Evolutionary conservation across 2,888 invertebrate genomes (phyloP), one percentile per base, ranked within the genome.

Genomic region (Gastrophysa polygoni): DNA sequence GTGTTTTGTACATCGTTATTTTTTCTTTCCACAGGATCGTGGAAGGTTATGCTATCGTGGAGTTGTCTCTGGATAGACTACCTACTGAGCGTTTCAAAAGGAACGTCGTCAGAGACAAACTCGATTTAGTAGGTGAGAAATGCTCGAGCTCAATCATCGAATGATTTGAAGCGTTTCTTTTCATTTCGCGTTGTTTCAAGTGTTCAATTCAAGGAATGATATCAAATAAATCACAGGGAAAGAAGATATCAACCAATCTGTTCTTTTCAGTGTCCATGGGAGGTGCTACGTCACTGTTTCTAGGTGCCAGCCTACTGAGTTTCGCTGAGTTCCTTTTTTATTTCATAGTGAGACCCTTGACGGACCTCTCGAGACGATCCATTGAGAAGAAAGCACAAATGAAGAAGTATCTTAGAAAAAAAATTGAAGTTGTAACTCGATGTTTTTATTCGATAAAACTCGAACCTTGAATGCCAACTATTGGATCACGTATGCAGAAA

Each of bases 1-100:
- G n/a, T n/a, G n/a, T n/a, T n/a, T n/a, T n/a, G n/a, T n/a, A n/a
- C n/a, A n/a, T n/a, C n/a, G n/a, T n/a, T 21, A n/a, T 11, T 46
- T 24, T 5, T 24, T 24, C 4, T 73, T 63, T 60, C 18, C 1
- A 14, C 14, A 81, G 82, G 10, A 77, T 79, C 50, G 63, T 67
- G 1, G 74, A 78, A 48, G 74, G 78, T 1, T 75, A 69, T 62
- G 79, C 80, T 2, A 67, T 76, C 3, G 85, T 91, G 0, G 85
- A 88, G 68, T 83, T 92, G 50, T 84, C 85, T 7, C 77, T 92
- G 24, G 85, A 88, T 3, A 84, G 86, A 61, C 78, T 91, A 54
- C 92, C 92, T 0, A 88, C 86, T 11, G 88, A 90, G 64, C 82
- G 90, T 17, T 90, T 87, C 73, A 84, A 86, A 64, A 84, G 91